Conservation (phyloP, 2,113 vertebrate species). For the Syngnathus scovelli region DNA sequence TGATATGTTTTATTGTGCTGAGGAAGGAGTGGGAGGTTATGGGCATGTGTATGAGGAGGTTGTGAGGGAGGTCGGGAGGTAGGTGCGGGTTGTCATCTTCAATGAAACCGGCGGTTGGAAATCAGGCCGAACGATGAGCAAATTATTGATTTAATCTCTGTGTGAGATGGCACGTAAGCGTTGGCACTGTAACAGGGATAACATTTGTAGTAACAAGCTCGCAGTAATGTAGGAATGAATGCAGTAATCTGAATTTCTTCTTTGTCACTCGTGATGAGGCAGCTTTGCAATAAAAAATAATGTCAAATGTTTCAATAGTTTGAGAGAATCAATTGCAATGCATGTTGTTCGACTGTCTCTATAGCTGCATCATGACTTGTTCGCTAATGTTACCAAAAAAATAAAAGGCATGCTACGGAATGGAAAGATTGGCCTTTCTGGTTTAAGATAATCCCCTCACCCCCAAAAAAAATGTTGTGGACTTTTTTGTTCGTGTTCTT, state of each 20-base stretch:
- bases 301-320: slow-evolving; percentile 16
- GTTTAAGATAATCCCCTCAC: slow-evolving; percentile 50
- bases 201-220: slow-evolving; percentile 49
- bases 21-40: slow-evolving; percentile 59
- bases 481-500: slow-evolving; percentile 38
- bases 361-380: slow-evolving; percentile 90
- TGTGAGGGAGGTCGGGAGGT: slow-evolving; percentile 21
- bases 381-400: slow-evolving; percentile 52
- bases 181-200: slow-evolving; percentile 41
- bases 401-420: slow-evolving; percentile 62
- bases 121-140: slow-evolving; percentile 87
- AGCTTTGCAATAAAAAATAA: slow-evolving; percentile 71
- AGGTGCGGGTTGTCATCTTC: slow-evolving; percentile 45
- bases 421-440: slow-evolving; percentile 54
- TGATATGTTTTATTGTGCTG: slow-evolving; percentile 20
- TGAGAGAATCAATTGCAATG: slow-evolving; percentile 57
- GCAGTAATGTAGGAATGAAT: slow-evolving; percentile 34
- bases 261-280: slow-evolving; percentile 85
- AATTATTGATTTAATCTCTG: slow-evolving; percentile 76
- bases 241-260: slow-evolving; percentile 20
- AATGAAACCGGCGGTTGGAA: slow-evolving; percentile 83
- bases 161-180: slow-evolving; percentile 74
- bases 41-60: slow-evolving; percentile 34
- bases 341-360: slow-evolving; percentile 37
- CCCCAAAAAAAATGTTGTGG: slow-evolving; percentile 34